Base-by-base conservation (phyloP, 2,113 vertebrate species). In the Daphoenositta chrysoptera region DNA sequence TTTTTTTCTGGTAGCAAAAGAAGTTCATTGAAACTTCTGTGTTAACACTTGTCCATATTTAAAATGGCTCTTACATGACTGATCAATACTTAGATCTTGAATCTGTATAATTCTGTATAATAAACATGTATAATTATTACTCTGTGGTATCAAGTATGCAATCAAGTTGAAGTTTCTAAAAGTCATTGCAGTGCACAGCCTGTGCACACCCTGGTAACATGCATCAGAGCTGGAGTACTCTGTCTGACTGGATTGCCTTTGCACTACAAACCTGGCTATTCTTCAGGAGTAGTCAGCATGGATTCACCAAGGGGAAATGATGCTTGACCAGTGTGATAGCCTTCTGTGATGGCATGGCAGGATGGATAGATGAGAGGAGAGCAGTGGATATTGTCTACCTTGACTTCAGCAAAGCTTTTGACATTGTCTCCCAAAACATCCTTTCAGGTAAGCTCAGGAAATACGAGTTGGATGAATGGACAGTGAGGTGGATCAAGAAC, bases 351-450 rank as follows among this genome's bases (percentile, higher is more conserved):
- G 16, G 18, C 31, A 27, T 15, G 30, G 47, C 64, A 70, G 40
- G 40, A 40, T 47, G 19, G 16, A 7, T 31, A 1, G 0, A 1
- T 42, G 66, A 56, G 35, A 21, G 14, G 26, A 42, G 30, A 27
- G 17, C 1, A 0, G 20, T 54, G 35, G 24, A 20, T 40, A 20
- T n/a, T 47, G 9, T 56, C 48, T 54, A 5, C 47, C 13, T 79
- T 48, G 30, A 70, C 40, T 87, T 71, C 35, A 63, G 48, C n/a
- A 63, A 63, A 39, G 5, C 13, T 63, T 73, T 54, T 54, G 40
- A 28, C 50, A 12, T 22, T 47, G 33, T 63, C 28, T 78, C 19
- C 39, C 20, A 6, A 40, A 47, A 30, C 30, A 48, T 48, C 42
- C 17, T 48, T 4, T 1, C 24, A 54, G 10, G 24, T 48, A 54